Conservation (phyloP, 1,140 invertebrate genomes). For the Sinella curviseta region DNA sequence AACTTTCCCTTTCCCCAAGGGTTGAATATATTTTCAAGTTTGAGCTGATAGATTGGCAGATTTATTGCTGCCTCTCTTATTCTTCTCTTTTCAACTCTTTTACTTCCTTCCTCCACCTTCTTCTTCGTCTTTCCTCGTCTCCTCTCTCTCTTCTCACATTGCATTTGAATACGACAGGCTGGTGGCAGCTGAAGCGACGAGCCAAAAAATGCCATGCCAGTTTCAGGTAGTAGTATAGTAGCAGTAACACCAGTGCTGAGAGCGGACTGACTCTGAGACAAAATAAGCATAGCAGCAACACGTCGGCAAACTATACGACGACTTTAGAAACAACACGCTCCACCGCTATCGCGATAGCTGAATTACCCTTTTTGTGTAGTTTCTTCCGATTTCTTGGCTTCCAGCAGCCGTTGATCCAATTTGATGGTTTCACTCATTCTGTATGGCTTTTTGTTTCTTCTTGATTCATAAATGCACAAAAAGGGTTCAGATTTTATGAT, state of each 20-base stretch:
- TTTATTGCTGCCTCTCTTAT: constrained; percentile 44
- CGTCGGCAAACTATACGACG: no score
- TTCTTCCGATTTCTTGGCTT: constrained; percentile 14
- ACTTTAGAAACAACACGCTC: no score
- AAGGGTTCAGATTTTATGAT: constrained; percentile 11
- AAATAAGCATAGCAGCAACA: background rate
- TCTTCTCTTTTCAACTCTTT: constrained; percentile 31
- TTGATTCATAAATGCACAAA: background rate
- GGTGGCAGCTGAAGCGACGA: constrained; percentile 10
- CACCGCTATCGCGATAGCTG: no score
- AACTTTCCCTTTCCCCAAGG: constrained; percentile 39
- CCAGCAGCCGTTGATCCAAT: background rate
- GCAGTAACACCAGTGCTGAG: background rate
- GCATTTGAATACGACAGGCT: constrained; percentile 21
- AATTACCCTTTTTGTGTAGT: background rate
- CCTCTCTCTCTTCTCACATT: constrained; percentile 30
- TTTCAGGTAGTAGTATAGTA: constrained; percentile 13
- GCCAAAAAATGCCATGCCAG: constrained; percentile 23
- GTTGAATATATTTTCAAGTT: constrained; percentile 50
- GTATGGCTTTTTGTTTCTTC: no score
- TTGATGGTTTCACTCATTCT: background rate
- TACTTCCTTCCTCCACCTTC: constrained; percentile 24
- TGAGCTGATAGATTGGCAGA: constrained; percentile 49
- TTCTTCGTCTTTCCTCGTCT: constrained; percentile 16
- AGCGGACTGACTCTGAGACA: background rate